Percentiles rank a stretch among this genome's conserved stretches.
These are phyloP conservation scores for Cryptosula pallasiana DNA, from an alignment of 2,888 invertebrate genomes.

Conservation along the genomic window DNA sequence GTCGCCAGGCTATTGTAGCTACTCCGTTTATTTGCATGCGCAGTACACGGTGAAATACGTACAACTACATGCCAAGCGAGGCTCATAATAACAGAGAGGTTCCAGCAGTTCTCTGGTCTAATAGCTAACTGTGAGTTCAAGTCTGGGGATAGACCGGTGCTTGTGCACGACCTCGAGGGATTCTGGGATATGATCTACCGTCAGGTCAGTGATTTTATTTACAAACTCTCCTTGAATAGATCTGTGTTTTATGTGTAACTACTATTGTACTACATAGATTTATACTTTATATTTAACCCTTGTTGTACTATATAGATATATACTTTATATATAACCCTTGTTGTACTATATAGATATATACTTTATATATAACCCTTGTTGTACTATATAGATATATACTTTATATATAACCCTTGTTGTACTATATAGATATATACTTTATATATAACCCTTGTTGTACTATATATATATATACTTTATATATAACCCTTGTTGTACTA, in stretches of 20 bases:
- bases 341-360: too few relatives aligned
- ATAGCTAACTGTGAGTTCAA: conserved; percentile 54
- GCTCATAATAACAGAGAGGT: conserved; percentile 53
- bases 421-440: too few relatives aligned
- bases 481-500: too few relatives aligned
- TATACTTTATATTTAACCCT: background rate
- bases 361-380: too few relatives aligned
- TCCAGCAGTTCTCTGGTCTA: conserved; percentile 53
- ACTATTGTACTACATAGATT: background rate
- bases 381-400: too few relatives aligned
- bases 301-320: background rate
- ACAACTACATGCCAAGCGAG: conserved; percentile 52
- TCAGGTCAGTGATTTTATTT: conserved; percentile 40
- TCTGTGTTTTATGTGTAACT: background rate
- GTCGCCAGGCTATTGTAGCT: too few relatives aligned
- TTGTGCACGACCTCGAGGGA: conserved; percentile 53
- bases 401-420: too few relatives aligned
- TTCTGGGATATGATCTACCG: conserved; percentile 57
- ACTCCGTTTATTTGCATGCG: too few relatives aligned
- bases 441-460: too few relatives aligned
- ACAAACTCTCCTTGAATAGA: background rate
- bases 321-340: too few relatives aligned
- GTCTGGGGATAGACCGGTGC: conserved; percentile 51
- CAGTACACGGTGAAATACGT: conserved; percentile 51
- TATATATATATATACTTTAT: too few relatives aligned